Evolutionary conservation across 2,113 vertebrate species (phyloP), one percentile per base, ranked within the genome.

Genomic region (Spheniscus mendiculus): DNA sequence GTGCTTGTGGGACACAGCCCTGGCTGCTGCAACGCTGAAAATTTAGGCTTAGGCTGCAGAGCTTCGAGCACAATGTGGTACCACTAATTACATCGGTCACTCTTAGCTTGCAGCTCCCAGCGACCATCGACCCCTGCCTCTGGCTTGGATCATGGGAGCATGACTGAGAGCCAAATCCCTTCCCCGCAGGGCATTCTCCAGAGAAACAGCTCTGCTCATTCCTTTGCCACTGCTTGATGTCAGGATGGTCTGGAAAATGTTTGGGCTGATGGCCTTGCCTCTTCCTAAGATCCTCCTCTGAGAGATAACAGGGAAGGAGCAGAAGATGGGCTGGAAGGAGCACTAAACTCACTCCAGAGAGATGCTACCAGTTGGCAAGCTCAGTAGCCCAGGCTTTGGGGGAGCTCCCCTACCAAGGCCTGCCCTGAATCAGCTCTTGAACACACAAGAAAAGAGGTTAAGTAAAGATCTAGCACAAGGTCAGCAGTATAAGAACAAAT

Each of bases 111-210:
- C 4, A 4, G 55, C 32, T 72, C 76, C 67, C 72, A 84, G 65
- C 3, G 1, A 38, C 20, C 32, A 22, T 29, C 3, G 1, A 15
- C 49, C 42, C 21, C 81, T 9, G 16, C 15, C 3, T 2, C 61
- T 72, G 77, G 34, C 87, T 89, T 29, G 63, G 69, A 45, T 84
- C 2, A 6, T 15, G n/a, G 59, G 66, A 87, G 25, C 38, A 23
- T 34, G 32, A 55, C 8, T 32, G 29, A 66, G 20, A 93, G 70
- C 65, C 78, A 94, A 45, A 58, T 14, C 50, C 12, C 32, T 58
- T 89, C 70, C 38, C 61, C 4, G 0, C 2, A 10, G 53, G 50
- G 11, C 10, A 10, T 69, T 44, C 63, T 87, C 32, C 45, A 81
- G 27, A 73, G 23, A 89, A 89, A 87, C 25, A 53, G 45, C 20